Percentiles rank a stretch among this genome's conserved stretches.
These are phyloP conservation scores for Danio albolineatus DNA, from an alignment of 2,797 vertebrate genomes.

Conservation along the genomic window DNA sequence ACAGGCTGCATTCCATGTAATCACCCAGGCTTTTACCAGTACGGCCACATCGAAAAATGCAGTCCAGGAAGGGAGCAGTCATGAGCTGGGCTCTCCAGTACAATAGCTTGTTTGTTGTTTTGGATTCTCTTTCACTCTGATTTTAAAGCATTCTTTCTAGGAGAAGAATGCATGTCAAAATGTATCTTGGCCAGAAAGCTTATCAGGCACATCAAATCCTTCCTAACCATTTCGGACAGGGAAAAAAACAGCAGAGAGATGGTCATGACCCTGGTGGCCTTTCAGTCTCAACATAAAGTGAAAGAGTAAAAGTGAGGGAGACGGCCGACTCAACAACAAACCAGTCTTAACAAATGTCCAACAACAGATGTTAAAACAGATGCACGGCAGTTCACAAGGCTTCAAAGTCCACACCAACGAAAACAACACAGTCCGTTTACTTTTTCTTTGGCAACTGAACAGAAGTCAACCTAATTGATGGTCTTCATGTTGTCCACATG, in stretches of 20 bases:
- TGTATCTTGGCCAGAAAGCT: constrained; percentile 40
- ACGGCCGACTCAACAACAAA: constrained; percentile 8
- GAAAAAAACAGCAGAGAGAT: constrained; percentile 31
- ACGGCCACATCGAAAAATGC: constrained; percentile 25
- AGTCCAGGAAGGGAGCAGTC: constrained; percentile 79
- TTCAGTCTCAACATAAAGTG: constrained; percentile 4
- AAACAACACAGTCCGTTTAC: background rate
- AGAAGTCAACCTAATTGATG: constrained; percentile 18
- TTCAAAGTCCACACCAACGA: constrained; percentile 3
- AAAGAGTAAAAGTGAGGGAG: background rate
- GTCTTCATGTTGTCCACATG: constrained; percentile 47
- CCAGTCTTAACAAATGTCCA: background rate
- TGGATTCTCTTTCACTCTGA: constrained; percentile 48
- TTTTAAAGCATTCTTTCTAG: constrained; percentile 42
- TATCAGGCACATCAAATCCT: constrained; percentile 45
- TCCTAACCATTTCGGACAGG: constrained; percentile 42
- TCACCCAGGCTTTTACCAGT: constrained; percentile 54
- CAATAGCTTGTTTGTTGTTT: constrained; percentile 80
- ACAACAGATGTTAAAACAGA: constrained; percentile 35
- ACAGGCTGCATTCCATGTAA: constrained; percentile 60
- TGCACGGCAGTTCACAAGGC: background rate
- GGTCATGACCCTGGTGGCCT: constrained; percentile 30
- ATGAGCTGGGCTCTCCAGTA: constrained; percentile 66
- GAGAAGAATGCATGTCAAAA: constrained; percentile 52
- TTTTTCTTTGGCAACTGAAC: constrained; percentile 9